Evolutionary conservation across 2,113 vertebrate species (phyloP), one percentile per base, ranked within the genome.

Genomic region (Malurus melanocephalus): DNA sequence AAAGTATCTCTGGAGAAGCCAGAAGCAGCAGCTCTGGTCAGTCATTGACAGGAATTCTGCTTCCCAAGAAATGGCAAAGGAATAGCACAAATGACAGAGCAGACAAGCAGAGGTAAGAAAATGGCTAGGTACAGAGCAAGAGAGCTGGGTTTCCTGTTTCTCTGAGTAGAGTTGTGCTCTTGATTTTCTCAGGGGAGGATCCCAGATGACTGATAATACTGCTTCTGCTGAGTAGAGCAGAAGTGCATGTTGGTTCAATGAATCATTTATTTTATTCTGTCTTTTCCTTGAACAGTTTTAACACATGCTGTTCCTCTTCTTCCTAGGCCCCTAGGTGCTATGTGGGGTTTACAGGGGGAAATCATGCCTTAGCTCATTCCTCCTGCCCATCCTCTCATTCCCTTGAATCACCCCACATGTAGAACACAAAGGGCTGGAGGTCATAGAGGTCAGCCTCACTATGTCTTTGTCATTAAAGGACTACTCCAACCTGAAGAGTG

Each of bases 41-140:
- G 68, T 68, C 60, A 68, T 38, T 90, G 61, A 9, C 61, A 93
- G 68, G 33, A 91, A 35, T 35, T 80, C 53, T 90, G 23, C 32
- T 90, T 38, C 69, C 33, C 18, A n/a, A 48, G 80, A 68, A 86
- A 80, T 84, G 85, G 60, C 62, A 86, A 78, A 89, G 68, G 79
- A 91, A 76, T 80, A 60, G 42, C 59, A 81, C 85, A 88, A 79
- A 53, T 90, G 80, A 81, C 87, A 48, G 76, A 88, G 43, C 61
- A 84, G 65, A 38, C 21, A 66, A 89, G 69, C 18, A 84, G 73
- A 92, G 91, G 85, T 95, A 92, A 93, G 90, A 48, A 88, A 88
- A 75, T 20, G 9, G 19, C 51, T 53, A 90, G 45, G 51, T 67
- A n/a, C 14, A 61, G 67, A 78, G 22, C 16, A 27, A 84, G 53